These are phyloP conservation scores for Eilema depressum DNA, from an alignment of 2,888 invertebrate genomes.

Conservation along the genomic window DNA sequence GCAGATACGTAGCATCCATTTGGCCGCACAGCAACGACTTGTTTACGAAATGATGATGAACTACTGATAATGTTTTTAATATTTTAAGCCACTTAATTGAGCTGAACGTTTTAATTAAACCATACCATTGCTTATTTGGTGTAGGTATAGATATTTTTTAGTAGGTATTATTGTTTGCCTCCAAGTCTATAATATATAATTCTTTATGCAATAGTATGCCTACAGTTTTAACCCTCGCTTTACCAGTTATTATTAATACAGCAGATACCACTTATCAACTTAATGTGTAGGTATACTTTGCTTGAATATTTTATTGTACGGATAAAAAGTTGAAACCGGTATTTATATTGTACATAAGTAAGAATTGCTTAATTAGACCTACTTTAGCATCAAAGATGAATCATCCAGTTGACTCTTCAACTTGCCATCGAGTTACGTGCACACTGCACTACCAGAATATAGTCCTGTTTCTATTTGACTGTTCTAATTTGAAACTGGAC, in stretches of 20 bases:
- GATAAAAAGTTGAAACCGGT: background rate
- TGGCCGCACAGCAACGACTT: slow-evolving; percentile 15
- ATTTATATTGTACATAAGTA: background rate
- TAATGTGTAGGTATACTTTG: background rate
- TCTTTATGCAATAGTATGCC: background rate
- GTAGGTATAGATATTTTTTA: too few species aligned
- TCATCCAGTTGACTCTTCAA: background rate
- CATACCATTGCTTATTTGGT: background rate
- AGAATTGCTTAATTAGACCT: background rate
- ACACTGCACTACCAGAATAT: background rate
- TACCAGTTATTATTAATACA: background rate
- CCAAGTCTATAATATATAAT: background rate
- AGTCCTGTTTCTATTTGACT: background rate
- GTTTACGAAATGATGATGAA: slow-evolving; percentile 29
- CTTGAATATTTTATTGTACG: background rate
- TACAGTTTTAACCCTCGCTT: background rate
- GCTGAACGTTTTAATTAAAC: background rate
- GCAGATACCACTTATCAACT: background rate
- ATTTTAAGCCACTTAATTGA: background rate
- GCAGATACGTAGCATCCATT: background rate
- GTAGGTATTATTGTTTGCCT: background rate
- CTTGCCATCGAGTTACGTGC: background rate
- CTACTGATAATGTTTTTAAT: slow-evolving; percentile 22
- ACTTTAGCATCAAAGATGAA: background rate
- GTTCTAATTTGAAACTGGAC: background rate